Percentiles rank a stretch among this genome's conserved stretches.
phyloP scores from a whole-genome alignment of 2,113 vertebrate species.

The Leptosomus discolor region DNA sequence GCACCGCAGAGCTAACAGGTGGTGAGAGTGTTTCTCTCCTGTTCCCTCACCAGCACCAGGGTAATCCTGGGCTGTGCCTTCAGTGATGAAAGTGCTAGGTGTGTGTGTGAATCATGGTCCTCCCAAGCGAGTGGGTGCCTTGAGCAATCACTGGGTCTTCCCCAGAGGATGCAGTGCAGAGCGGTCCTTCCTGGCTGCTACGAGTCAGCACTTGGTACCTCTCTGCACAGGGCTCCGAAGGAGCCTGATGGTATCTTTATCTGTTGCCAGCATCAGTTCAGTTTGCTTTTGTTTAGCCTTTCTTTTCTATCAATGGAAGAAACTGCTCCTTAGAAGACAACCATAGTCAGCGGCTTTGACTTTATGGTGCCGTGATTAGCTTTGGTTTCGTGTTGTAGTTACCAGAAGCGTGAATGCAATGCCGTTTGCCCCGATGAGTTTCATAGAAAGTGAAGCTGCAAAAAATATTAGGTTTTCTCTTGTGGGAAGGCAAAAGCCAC shows the following conservation, averaged over 20 bases:
- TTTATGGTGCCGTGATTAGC: background rate
- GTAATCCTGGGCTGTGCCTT: background rate
- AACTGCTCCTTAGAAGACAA: background rate
- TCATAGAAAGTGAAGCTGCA: background rate
- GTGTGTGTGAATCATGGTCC: accelerated
- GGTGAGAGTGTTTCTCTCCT: background rate
- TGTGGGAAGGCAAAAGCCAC: conserved; percentile 32
- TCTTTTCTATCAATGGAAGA: background rate
- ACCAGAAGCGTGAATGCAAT: background rate
- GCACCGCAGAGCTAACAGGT: background rate
- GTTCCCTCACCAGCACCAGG: accelerated
- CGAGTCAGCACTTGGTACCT: background rate
- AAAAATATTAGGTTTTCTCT: background rate
- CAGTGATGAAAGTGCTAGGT: background rate
- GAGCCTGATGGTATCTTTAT: background rate
- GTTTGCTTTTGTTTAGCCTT: background rate
- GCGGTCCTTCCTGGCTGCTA: background rate
- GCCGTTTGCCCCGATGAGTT: background rate
- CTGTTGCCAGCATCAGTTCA: background rate
- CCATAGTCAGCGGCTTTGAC: background rate
- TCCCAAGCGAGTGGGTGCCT: background rate
- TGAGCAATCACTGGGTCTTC: background rate
- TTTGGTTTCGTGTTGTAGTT: background rate
- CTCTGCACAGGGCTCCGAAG: background rate
- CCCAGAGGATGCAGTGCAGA: background rate